phyloP scores from a whole-genome alignment of 2,888 invertebrate species.

The Apodemia hepburni region DNA sequence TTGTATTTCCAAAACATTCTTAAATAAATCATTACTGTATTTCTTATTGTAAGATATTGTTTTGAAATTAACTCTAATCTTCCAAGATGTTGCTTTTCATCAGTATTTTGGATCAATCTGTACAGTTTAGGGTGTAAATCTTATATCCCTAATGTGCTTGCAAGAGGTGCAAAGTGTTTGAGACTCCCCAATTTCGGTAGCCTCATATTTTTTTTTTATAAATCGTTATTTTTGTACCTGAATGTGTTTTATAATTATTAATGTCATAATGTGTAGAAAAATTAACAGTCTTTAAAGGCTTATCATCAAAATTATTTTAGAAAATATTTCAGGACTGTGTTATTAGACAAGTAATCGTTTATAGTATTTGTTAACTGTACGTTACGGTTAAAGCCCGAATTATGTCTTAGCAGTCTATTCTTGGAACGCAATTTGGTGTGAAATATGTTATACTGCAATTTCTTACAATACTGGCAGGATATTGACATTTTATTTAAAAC shows the following conservation, averaged over 20 bases:
- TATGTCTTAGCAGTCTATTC: background rate
- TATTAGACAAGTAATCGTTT: constrained; percentile 65
- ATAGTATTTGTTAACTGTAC: constrained; percentile 34
- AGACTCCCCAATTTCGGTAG: background rate
- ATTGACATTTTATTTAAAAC: too few relatives aligned
- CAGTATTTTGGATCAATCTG: constrained; percentile 6
- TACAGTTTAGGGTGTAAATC: background rate
- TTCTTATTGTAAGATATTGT: too few relatives aligned
- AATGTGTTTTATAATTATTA: constrained; percentile 26
- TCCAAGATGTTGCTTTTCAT: too few relatives aligned
- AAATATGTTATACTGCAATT: too few relatives aligned
- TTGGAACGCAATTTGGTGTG: background rate
- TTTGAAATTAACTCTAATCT: too few relatives aligned
- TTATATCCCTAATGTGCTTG: background rate
- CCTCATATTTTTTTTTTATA: background rate
- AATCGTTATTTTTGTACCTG: constrained; percentile 56
- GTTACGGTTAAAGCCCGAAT: constrained; percentile 7
- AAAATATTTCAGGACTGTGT: constrained; percentile 67
- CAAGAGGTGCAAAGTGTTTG: background rate
- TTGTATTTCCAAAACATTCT: too few relatives aligned
- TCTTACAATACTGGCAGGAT: too few relatives aligned
- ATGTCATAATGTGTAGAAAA: constrained; percentile 23
- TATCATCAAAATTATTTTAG: constrained; percentile 40
- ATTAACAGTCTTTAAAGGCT: constrained; percentile 20
- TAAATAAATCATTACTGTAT: too few relatives aligned